phyloP scores from a whole-genome alignment of 2,113 vertebrate genomes.

The Ciconia boyciana region DNA sequence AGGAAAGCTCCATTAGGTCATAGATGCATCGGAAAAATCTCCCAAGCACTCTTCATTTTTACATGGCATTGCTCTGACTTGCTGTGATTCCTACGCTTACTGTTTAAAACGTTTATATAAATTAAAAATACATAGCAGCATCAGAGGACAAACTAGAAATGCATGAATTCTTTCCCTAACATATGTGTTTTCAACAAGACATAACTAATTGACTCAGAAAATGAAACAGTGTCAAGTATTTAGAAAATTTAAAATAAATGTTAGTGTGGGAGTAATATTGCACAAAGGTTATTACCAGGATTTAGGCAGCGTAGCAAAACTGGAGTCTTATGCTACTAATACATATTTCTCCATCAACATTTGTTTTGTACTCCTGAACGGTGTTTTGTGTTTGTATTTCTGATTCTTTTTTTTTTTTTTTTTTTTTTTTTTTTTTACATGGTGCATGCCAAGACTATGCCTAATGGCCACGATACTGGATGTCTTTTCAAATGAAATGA shows the following conservation, averaged over 20 bases:
- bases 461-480: not conserved
- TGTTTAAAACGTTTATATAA: not conserved
- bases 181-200: not conserved
- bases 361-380: not conserved
- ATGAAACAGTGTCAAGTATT: not conserved
- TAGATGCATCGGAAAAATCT: not conserved
- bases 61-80: not conserved
- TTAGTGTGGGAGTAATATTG: not conserved
- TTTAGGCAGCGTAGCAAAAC: not conserved
- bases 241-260: constrained; percentile 5
- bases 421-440: not conserved
- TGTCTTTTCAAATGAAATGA: not conserved
- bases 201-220: not conserved
- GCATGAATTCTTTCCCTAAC: not conserved
- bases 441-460: not conserved
- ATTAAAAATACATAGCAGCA: not conserved
- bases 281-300: not conserved
- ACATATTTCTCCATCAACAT: not conserved
- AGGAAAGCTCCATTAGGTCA: not conserved
- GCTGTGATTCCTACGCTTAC: not conserved
- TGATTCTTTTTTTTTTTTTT: not conserved
- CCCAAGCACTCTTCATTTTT: not conserved
- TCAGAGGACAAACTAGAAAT: not conserved
- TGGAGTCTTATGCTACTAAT: not conserved
- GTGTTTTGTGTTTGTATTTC: not conserved